These are phyloP conservation scores for Lasioglossum malachurum DNA, from an alignment of 2,888 invertebrate genomes.

Conservation along the genomic window DNA sequence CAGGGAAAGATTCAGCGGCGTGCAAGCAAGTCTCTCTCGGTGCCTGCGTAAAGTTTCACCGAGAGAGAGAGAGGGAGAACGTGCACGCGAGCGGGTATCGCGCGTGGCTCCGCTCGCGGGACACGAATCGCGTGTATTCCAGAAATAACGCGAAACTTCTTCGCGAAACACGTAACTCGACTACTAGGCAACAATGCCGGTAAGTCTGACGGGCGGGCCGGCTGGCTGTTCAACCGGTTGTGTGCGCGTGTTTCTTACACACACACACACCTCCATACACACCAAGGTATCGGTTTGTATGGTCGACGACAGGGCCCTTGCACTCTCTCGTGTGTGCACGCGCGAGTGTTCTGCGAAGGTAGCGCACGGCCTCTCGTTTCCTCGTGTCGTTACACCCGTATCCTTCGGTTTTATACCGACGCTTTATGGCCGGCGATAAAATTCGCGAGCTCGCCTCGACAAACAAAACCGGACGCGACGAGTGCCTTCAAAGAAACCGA, in stretches of 20 bases:
- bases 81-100: constrained; percentile 36
- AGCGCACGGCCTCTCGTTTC: constrained; percentile 42
- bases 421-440: constrained; percentile 67
- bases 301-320: constrained; percentile 8
- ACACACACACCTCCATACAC: neutral
- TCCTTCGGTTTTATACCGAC: constrained; percentile 47
- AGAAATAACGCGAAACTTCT: constrained; percentile 69
- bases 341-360: constrained; percentile 14
- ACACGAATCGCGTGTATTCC: constrained; percentile 62
- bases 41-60: constrained; percentile 5
- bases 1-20: neutral
- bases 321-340: neutral
- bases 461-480: constrained; percentile 62
- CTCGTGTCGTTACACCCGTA: constrained; percentile 43
- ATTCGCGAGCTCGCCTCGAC: constrained; percentile 56
- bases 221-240: constrained; percentile 23
- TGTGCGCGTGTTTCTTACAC: constrained; percentile 9
- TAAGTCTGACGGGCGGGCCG: constrained; percentile 44
- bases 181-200: constrained; percentile 62
- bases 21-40: neutral
- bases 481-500: constrained; percentile 59
- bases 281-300: neutral
- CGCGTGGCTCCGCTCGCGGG: constrained; percentile 26
- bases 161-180: constrained; percentile 62
- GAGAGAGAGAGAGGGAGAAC: neutral